Conservation (phyloP, 2,113 vertebrate genomes). For the Phrynocephalus versicolor region DNA sequence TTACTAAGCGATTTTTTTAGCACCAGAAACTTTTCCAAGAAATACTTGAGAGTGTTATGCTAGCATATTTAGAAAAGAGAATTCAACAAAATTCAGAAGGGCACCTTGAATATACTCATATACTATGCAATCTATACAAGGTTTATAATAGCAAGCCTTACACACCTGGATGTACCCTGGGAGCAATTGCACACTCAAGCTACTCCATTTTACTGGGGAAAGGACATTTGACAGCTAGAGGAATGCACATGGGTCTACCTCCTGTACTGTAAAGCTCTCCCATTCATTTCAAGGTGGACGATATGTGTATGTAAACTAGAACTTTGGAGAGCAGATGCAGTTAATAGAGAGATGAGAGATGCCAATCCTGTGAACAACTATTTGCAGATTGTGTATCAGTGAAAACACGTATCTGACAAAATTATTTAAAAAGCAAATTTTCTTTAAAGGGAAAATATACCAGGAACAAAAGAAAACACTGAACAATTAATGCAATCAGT, state of each 20-base stretch:
- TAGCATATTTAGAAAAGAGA: neutral
- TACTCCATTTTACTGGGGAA: neutral
- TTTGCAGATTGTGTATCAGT: neutral
- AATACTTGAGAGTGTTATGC: too few species aligned
- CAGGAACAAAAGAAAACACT: neutral
- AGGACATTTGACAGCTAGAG: neutral
- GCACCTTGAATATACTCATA: neutral
- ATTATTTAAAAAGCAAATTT: conserved; percentile 1
- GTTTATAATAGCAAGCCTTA: neutral
- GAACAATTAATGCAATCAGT: conserved; percentile 16
- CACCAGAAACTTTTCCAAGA: too few species aligned
- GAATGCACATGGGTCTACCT: neutral
- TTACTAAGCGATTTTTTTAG: too few species aligned
- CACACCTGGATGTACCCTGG: neutral
- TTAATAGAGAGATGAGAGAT: neutral
- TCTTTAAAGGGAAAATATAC: neutral
- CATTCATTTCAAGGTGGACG: neutral
- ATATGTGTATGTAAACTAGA: neutral
- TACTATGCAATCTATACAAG: neutral
- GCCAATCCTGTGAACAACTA: neutral
- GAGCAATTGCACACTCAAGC: neutral
- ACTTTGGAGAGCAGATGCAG: neutral
- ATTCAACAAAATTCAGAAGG: neutral
- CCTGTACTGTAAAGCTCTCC: neutral
- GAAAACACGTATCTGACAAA: neutral